Conservation (phyloP, 2,888 invertebrate species). For the Glaucopsyche alexis region DNA sequence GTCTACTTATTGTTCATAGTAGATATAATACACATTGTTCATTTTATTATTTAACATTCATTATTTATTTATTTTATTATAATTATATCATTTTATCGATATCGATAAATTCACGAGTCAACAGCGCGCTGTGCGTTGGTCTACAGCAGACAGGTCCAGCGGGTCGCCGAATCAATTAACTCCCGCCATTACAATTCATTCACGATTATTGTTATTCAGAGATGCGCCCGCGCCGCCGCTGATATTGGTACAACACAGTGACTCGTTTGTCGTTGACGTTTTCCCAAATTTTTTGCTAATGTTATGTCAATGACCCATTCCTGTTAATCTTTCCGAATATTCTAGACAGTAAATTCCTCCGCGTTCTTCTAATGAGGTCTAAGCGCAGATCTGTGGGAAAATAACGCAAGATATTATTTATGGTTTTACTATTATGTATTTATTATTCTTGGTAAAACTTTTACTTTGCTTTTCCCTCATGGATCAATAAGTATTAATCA, state of each 20-base stretch:
- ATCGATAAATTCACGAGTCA: conserved; percentile 40
- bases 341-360: conserved; percentile 20
- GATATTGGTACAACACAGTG: conserved; percentile 54
- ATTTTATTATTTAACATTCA: too few relatives aligned
- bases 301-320: conserved; percentile 43
- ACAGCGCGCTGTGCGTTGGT: conserved; percentile 38
- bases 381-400: not conserved
- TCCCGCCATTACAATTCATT: conserved; percentile 70
- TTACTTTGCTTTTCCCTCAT: not conserved
- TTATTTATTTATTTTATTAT: conserved; percentile 34
- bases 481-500: too few relatives aligned
- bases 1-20: too few relatives aligned
- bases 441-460: too few relatives aligned
- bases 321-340: conserved; percentile 37
- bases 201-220: conserved; percentile 69
- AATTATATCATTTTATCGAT: conserved; percentile 37
- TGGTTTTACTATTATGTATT: too few relatives aligned
- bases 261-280: conserved; percentile 42
- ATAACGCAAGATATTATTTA: not conserved
- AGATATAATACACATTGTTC: too few relatives aligned
- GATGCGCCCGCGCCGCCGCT: conserved; percentile 52
- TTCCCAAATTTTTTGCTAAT: conserved; percentile 42
- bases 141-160: conserved; percentile 54
- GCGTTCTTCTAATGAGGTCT: not conserved
- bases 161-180: conserved; percentile 65